These are phyloP conservation scores for Hiodon tergisus DNA, from an alignment of 2,113 vertebrate genomes.

Conservation along the genomic window DNA sequence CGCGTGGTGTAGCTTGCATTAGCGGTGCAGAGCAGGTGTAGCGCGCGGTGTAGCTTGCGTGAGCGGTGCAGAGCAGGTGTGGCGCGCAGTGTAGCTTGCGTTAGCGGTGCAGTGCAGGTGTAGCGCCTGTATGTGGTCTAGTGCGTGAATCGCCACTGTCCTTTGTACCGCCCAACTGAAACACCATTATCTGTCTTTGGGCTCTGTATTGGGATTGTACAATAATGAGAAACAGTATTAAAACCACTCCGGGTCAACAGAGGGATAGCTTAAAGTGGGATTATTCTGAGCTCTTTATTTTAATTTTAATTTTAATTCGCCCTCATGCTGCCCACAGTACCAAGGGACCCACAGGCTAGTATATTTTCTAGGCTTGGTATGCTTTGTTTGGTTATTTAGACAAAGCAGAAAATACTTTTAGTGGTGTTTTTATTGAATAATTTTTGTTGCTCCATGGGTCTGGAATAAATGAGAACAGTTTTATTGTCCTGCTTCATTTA, in stretches of 20 bases:
- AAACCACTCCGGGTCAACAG: slow-evolving; percentile 48
- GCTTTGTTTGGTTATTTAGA: not conserved
- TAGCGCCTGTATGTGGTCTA: no score
- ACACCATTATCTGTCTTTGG: slow-evolving; percentile 22
- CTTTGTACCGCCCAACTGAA: slow-evolving; percentile 26
- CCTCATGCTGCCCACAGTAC: no score
- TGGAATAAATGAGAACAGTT: not conserved
- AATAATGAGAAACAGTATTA: slow-evolving; percentile 36
- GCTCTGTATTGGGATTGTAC: slow-evolving; percentile 33
- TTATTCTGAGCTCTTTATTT: not conserved
- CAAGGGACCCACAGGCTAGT: no score
- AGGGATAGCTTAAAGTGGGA: not conserved
- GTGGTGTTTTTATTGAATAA: not conserved
- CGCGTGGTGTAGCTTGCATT: no score
- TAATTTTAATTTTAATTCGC: no score
- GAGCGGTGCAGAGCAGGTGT: no score
- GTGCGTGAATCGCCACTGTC: no score
- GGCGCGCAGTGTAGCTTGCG: no score
- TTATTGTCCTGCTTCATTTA: not conserved
- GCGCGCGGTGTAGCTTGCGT: no score
- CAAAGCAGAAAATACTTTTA: not conserved
- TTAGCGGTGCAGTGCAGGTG: no score
- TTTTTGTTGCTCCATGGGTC: not conserved
- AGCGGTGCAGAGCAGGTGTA: no score
- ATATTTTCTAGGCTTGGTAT: no score